phyloP scores from a whole-genome alignment of 2,113 vertebrate genomes.

The Megaceryle maxima region DNA sequence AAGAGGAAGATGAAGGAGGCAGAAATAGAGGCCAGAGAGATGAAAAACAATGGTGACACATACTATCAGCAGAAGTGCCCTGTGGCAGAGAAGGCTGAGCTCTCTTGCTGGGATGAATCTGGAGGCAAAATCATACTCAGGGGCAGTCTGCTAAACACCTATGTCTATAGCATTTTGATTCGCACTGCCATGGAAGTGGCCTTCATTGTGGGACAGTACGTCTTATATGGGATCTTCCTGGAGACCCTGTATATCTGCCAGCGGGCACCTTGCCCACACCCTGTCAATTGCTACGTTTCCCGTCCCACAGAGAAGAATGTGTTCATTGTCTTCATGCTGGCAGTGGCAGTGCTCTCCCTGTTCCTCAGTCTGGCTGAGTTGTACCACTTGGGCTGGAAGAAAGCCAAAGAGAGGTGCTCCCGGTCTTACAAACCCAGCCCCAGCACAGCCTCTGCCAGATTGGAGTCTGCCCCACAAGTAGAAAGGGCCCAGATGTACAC shows the following conservation, averaged over 20 bases:
- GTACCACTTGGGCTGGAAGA: constrained; percentile 92
- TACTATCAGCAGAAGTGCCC: constrained; percentile 74
- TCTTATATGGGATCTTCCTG: constrained; percentile 92
- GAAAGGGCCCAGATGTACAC: constrained; percentile 77
- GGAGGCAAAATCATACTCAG: constrained; percentile 78
- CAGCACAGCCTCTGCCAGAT: background rate
- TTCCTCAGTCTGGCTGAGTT: constrained; percentile 90
- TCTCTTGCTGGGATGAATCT: constrained; percentile 68
- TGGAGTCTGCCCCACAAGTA: constrained; percentile 60
- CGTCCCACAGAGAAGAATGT: constrained; percentile 97
- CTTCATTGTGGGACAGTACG: constrained; percentile 91
- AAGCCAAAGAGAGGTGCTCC: constrained; percentile 64
- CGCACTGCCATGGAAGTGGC: constrained; percentile 91
- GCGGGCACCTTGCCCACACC: constrained; percentile 88
- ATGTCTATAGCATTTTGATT: constrained; percentile 91
- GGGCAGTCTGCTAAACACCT: constrained; percentile 90
- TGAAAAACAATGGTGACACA: background rate
- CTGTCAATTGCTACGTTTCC: constrained; percentile 95
- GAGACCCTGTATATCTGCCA: constrained; percentile 86
- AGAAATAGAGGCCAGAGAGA: constrained; percentile 64
- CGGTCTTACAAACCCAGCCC: constrained; percentile 2
- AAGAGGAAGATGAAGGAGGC: constrained; percentile 79
- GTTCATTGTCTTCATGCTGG: constrained; percentile 97
- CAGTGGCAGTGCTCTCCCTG: constrained; percentile 88
- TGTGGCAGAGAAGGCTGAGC: constrained; percentile 71